phyloP scores from a whole-genome alignment of 53 echinoderm and acorn worm species.

The Temnopleurus reevesii region DNA sequence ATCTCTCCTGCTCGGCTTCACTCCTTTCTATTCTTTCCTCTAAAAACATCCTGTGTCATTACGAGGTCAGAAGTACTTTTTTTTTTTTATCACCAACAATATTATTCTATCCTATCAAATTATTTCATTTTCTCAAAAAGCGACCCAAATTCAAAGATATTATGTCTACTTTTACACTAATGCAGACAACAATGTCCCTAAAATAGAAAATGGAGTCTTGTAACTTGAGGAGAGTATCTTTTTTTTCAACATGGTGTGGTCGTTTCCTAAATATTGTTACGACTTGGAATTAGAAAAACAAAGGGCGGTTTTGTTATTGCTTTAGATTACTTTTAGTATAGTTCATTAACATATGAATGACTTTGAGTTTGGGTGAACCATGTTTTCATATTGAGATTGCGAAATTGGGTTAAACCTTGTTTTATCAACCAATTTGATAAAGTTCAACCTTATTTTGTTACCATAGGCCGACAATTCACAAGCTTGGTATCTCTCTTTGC shows the following conservation, averaged over 20 bases:
- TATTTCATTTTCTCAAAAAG: neutral
- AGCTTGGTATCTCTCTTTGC: too few relatives aligned
- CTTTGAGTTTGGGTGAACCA: neutral
- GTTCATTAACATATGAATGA: slow-evolving; percentile 34
- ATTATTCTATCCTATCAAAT: neutral
- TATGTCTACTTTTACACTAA: neutral
- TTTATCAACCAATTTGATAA: too few relatives aligned
- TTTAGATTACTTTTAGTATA: too few relatives aligned
- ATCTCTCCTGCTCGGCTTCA: too few relatives aligned
- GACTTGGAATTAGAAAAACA: neutral
- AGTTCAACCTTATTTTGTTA: too few relatives aligned
- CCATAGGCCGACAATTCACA: too few relatives aligned
- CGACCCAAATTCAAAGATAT: neutral
- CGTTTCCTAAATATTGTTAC: neutral
- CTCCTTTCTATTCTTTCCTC: too few relatives aligned
- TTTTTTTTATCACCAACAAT: neutral
- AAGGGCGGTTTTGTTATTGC: neutral
- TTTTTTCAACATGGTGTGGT: neutral
- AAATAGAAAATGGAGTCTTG: neutral
- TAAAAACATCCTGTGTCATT: neutral
- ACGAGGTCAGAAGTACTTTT: neutral
- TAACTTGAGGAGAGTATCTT: neutral
- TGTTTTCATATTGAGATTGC: neutral
- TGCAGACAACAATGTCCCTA: neutral
- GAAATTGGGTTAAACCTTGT: too few relatives aligned